phyloP scores from a whole-genome alignment of 1,140 invertebrate genomes.

The Zaprionus kolodkinae region DNA sequence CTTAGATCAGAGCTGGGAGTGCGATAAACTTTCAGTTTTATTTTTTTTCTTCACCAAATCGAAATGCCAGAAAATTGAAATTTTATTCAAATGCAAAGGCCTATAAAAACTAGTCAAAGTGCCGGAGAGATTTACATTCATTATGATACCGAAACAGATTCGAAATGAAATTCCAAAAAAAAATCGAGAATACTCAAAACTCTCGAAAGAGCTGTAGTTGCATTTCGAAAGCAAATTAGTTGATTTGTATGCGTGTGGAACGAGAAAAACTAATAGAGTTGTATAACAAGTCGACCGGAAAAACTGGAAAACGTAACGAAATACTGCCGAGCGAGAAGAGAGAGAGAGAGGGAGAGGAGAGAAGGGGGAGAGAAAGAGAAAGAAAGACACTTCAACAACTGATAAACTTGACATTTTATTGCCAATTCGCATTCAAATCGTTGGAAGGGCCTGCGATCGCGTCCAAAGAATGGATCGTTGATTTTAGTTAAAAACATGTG shows the following conservation, averaged over 20 bases:
- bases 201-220: constrained; percentile 13
- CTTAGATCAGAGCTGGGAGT: not conserved
- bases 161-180: not conserved
- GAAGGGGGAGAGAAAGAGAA: not conserved
- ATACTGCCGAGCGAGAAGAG: not conserved
- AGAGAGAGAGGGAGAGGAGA: not conserved
- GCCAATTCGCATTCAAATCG: constrained; percentile 71
- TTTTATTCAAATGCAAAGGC: constrained; percentile 68
- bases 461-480: constrained; percentile 30
- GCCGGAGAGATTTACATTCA: constrained; percentile 65
- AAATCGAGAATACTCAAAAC: constrained; percentile 10
- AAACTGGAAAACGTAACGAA: constrained; percentile 59
- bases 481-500: constrained; percentile 36
- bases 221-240: constrained; percentile 65
- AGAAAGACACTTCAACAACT: constrained; percentile 56
- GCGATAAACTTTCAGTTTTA: constrained; percentile 27
- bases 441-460: constrained; percentile 44
- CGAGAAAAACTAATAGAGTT: constrained; percentile 77
- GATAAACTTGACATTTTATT: constrained; percentile 74
- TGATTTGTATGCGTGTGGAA: constrained; percentile 67
- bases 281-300: constrained; percentile 67
- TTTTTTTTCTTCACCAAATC: constrained; percentile 12
- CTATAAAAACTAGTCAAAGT: constrained; percentile 51
- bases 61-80: constrained; percentile 75
- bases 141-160: constrained; percentile 53